These are phyloP conservation scores for Ceyx erithaca DNA, from an alignment of 2,797 vertebrate genomes.

Conservation along the genomic window DNA sequence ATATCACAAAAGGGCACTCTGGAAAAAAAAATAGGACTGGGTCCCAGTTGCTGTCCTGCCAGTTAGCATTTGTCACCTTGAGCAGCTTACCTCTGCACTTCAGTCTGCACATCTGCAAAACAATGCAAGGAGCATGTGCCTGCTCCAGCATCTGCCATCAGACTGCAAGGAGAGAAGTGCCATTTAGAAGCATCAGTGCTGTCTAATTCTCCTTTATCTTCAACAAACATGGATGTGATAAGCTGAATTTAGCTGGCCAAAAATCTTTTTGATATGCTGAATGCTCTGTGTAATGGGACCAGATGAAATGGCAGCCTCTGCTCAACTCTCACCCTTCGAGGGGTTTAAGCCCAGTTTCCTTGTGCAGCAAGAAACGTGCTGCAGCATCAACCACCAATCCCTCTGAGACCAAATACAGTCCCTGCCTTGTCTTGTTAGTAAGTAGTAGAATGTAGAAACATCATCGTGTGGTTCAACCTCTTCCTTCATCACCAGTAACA, in stretches of 20 bases:
- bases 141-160: background rate
- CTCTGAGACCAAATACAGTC: background rate
- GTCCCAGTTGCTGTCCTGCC: background rate
- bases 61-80: background rate
- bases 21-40: background rate
- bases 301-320: background rate
- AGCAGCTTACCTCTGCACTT: background rate
- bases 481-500: conserved; percentile 9
- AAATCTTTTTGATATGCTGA: background rate
- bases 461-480: background rate
- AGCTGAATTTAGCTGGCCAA: background rate
- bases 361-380: background rate
- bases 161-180: background rate
- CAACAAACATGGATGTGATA: background rate
- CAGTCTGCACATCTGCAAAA: background rate
- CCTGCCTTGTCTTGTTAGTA: background rate
- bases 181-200: background rate
- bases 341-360: background rate
- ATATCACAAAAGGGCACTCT: background rate
- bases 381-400: background rate
- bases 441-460: background rate
- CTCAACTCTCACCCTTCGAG: background rate
- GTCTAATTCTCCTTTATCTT: background rate
- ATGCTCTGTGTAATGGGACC: background rate
- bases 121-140: background rate